phyloP scores from a whole-genome alignment of 1,140 invertebrate genomes.

The Zeugodacus cucurbitae region DNA sequence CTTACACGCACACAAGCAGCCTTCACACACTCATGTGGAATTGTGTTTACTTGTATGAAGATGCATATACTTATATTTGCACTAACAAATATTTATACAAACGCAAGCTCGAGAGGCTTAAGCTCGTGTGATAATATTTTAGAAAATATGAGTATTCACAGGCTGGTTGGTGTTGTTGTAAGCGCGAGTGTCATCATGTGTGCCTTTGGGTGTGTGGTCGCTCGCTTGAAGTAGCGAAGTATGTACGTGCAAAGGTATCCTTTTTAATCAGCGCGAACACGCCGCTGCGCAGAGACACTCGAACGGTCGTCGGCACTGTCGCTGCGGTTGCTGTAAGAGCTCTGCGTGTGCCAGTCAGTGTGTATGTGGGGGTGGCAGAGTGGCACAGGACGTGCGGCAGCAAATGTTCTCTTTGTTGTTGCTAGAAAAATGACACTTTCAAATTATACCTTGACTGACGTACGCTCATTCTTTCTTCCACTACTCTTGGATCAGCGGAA shows the following conservation, averaged over 20 bases:
- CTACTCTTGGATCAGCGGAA: too few relatives aligned
- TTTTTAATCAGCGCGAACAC: constrained; percentile 27
- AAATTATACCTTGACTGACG: neutral
- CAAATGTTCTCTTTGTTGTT: neutral
- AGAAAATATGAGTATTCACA: constrained; percentile 11
- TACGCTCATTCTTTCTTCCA: neutral
- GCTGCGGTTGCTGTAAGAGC: neutral
- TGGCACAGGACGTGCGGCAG: too few relatives aligned
- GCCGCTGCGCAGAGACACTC: neutral
- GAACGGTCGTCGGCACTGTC: constrained; percentile 28
- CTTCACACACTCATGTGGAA: neutral
- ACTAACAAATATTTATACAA: neutral
- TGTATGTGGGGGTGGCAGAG: too few relatives aligned
- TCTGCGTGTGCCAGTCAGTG: neutral
- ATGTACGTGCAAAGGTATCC: neutral
- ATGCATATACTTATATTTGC: neutral
- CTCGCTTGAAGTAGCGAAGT: neutral
- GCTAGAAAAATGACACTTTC: neutral
- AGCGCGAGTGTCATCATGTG: neutral
- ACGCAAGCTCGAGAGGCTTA: neutral
- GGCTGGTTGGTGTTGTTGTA: neutral
- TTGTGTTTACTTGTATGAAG: neutral
- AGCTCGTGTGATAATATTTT: constrained; percentile 11
- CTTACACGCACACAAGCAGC: neutral
- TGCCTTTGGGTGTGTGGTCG: neutral